Evolutionary conservation across 2,797 vertebrate genomes (phyloP).

Genomic region (Hirundo rustica): DNA sequence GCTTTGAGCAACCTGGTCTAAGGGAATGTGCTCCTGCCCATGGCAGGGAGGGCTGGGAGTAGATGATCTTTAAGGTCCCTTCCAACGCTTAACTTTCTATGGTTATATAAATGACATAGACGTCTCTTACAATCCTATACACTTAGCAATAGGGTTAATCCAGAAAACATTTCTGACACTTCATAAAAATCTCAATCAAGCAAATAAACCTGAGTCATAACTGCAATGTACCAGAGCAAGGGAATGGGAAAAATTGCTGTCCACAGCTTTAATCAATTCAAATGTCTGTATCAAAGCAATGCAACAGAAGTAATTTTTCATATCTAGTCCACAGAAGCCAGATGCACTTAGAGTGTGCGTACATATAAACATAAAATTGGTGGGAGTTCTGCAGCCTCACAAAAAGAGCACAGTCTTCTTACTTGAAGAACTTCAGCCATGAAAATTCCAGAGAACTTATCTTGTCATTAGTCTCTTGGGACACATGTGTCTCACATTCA

Average conservation of each 20-base stretch:
- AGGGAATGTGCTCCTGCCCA: no score
- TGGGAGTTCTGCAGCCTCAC: background rate
- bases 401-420: background rate
- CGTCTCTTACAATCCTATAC: background rate
- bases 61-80: background rate
- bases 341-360: background rate
- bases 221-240: background rate
- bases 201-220: background rate
- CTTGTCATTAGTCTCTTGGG: background rate
- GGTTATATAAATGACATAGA: background rate
- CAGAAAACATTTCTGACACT: background rate
- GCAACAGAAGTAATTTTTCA: background rate
- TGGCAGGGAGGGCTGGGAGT: background rate
- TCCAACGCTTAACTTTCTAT: background rate
- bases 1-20: background rate
- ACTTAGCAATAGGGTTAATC: background rate
- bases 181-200: background rate
- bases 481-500: background rate
- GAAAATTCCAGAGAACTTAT: background rate
- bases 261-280: background rate
- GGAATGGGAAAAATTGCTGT: background rate
- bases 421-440: background rate
- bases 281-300: background rate
- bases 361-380: background rate
- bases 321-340: background rate